Percentiles rank a stretch among this genome's conserved stretches.
Evolutionary conservation across 2,888 invertebrate genomes (phyloP).

Genomic region (Graphium colonna): DNA sequence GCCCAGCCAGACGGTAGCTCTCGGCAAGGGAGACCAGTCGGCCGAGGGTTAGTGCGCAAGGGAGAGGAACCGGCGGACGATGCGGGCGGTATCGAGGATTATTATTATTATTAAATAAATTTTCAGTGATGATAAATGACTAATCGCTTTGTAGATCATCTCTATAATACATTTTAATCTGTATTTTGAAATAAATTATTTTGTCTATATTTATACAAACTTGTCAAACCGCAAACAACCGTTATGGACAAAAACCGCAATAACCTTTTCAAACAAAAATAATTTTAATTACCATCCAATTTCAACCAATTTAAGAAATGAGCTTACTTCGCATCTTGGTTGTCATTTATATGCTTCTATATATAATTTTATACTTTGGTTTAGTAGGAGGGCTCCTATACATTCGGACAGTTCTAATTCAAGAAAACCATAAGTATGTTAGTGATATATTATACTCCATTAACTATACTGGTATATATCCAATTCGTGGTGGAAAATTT

Average conservation of each 20-base stretch:
- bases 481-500: no score
- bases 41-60: no score
- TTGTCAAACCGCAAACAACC: neutral
- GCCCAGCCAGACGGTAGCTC: no score
- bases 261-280: constrained; percentile 11
- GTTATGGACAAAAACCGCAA: constrained; percentile 13
- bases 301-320: constrained; percentile 39
- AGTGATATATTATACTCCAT: no score
- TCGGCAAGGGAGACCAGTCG: no score
- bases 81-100: no score
- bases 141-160: no score
- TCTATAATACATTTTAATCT: no score
- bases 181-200: neutral
- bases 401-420: constrained; percentile 45
- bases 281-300: neutral
- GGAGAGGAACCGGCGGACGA: no score
- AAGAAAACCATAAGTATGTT: constrained; percentile 22
- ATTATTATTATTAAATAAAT: no score
- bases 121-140: no score
- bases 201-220: neutral
- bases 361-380: constrained; percentile 53
- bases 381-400: constrained; percentile 58
- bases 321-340: constrained; percentile 52
- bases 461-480: no score
- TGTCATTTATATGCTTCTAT: constrained; percentile 55